Percentiles rank a stretch among this genome's conserved stretches.
Conservation (phyloP, 1,140 invertebrate species). For the Ostrea edulis region DNA sequence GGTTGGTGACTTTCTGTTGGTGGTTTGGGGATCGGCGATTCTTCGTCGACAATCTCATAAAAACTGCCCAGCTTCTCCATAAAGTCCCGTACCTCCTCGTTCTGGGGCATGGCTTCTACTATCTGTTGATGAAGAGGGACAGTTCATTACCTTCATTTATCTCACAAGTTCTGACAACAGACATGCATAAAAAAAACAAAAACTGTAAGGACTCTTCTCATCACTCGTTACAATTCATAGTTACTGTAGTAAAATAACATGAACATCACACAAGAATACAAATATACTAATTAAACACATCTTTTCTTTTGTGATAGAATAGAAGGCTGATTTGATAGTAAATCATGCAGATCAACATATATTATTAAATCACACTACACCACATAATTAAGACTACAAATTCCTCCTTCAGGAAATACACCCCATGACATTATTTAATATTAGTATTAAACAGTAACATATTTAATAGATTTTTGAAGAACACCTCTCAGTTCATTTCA, state of each 20-base stretch:
- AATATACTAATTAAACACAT: neutral
- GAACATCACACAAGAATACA: neutral
- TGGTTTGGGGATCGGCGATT: slow-evolving; percentile 48
- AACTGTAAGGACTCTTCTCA: neutral
- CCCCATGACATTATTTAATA: neutral
- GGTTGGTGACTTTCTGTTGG: neutral
- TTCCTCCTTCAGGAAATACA: neutral
- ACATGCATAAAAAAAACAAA: neutral
- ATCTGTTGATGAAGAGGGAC: slow-evolving; percentile 75
- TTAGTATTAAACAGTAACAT: neutral
- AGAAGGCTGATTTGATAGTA: neutral
- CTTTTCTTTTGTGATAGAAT: neutral
- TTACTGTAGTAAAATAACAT: neutral
- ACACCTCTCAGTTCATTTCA: neutral
- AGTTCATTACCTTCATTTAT: neutral
- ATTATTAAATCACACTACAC: neutral
- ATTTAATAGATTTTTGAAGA: neutral
- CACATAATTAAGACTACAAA: neutral
- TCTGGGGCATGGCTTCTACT: slow-evolving; percentile 83
- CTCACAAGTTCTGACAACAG: neutral
- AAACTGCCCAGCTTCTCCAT: slow-evolving; percentile 81
- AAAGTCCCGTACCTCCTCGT: slow-evolving; percentile 81
- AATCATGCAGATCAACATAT: neutral
- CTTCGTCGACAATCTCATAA: slow-evolving; percentile 81
- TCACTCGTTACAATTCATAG: neutral